phyloP scores from a whole-genome alignment of 2,113 vertebrate genomes.

The Ameiurus melas region DNA sequence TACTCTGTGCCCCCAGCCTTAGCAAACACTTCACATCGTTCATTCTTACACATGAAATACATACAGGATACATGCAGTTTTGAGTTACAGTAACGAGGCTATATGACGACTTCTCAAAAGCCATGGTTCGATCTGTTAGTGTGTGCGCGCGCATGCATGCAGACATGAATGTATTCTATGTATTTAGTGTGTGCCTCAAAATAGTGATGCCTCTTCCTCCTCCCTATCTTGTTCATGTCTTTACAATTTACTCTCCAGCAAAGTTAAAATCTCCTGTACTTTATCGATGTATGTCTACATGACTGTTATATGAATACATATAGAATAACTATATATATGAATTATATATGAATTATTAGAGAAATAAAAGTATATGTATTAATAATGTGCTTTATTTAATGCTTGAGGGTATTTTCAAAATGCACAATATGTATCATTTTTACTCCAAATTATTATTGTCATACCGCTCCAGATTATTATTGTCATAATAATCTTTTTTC shows the following conservation, averaged over 20 bases:
- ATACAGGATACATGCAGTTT: conserved; percentile 20
- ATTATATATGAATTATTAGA: conserved; percentile 69
- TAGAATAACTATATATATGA: conserved; percentile 71
- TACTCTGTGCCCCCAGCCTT: background rate
- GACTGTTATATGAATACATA: conserved; percentile 72
- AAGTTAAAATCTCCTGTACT: conserved; percentile 63
- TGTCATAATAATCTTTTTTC: too few relatives aligned
- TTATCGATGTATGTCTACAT: conserved; percentile 71
- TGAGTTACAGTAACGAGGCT: conserved; percentile 14
- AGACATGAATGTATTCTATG: conserved; percentile 48
- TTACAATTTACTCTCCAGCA: conserved; percentile 63
- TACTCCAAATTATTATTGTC: too few relatives aligned
- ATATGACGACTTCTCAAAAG: conserved; percentile 14
- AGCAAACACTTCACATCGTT: conserved; percentile 31
- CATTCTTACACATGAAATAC: conserved; percentile 4
- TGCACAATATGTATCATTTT: conserved; percentile 1
- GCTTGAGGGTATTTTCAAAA: background rate
- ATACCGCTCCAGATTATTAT: too few relatives aligned
- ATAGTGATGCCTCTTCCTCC: conserved; percentile 66
- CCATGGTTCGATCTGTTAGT: conserved; percentile 44
- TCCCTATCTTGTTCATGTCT: conserved; percentile 55
- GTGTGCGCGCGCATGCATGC: conserved; percentile 38
- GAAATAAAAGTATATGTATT: conserved; percentile 67
- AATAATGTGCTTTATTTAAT: conserved; percentile 35
- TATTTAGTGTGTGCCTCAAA: conserved; percentile 57